Evolutionary conservation across 2,888 invertebrate species (phyloP).

Genomic region (Cremastinae sp.): DNA sequence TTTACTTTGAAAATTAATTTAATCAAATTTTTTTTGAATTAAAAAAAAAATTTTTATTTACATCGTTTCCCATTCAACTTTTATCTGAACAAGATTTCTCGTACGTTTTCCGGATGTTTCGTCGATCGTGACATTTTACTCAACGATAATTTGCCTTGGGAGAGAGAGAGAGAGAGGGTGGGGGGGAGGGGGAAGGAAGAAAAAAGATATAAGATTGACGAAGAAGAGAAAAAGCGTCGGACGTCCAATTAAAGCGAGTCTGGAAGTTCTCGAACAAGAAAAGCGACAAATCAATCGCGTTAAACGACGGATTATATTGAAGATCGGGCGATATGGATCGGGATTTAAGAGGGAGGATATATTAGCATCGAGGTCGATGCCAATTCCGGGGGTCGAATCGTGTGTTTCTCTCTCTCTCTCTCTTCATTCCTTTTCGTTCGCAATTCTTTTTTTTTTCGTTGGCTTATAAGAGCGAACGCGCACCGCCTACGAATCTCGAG

Average conservation of each 20-base stretch:
- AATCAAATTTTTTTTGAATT: too few species aligned
- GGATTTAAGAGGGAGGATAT: constrained; percentile 39
- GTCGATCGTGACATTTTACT: too few species aligned
- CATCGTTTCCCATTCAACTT: too few species aligned
- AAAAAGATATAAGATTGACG: background rate
- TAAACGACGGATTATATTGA: constrained; percentile 59
- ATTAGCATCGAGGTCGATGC: constrained; percentile 67
- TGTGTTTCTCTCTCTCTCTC: constrained; percentile 49
- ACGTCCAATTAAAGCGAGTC: constrained; percentile 6
- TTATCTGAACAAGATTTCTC: too few species aligned
- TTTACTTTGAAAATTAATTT: too few species aligned
- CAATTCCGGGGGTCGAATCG: constrained; percentile 70
- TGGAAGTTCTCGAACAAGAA: background rate
- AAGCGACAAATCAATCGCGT: constrained; percentile 58
- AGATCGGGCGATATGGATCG: constrained; percentile 11
- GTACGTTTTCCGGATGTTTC: too few species aligned
- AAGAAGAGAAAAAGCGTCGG: background rate
- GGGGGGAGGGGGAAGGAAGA: too few species aligned
- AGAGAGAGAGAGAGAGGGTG: too few species aligned
- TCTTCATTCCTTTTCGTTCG: background rate
- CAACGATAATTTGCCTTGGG: too few species aligned
- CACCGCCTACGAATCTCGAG: background rate
- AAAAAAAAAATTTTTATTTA: too few species aligned
- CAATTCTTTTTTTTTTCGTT: constrained; percentile 12
- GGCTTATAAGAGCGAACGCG: constrained; percentile 2